A percentile compares a stretch with the other conserved stretches of the same genome.
Evolutionary conservation across 1,140 invertebrate species (phyloP).

Genomic region (Globodera rostochiensis): DNA sequence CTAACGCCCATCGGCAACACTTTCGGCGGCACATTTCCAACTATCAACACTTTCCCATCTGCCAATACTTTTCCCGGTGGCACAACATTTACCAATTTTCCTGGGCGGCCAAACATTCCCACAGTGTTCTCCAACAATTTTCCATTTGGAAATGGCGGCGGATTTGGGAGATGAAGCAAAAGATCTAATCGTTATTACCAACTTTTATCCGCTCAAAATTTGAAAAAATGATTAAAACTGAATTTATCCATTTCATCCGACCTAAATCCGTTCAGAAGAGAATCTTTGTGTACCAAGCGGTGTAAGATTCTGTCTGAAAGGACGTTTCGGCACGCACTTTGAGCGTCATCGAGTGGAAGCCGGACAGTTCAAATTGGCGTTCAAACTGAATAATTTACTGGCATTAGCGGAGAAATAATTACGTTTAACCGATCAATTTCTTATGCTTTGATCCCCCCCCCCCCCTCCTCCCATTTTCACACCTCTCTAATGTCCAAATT

Average conservation of each 20-base stretch:
- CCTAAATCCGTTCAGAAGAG: conserved; percentile 31
- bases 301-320: conserved; percentile 59
- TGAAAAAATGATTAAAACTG: no score
- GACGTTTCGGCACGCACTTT: conserved; percentile 60
- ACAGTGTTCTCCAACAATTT: neutral
- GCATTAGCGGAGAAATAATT: neutral
- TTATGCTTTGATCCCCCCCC: no score
- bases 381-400: conserved; percentile 52
- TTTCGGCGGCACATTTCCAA: neutral
- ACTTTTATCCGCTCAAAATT: no score
- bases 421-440: no score
- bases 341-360: conserved; percentile 59
- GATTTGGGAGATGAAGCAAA: neutral
- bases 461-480: no score
- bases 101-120: neutral
- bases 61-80: neutral
- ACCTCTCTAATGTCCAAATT: conserved; percentile 62
- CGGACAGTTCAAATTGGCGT: conserved; percentile 58
- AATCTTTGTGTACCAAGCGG: conserved; percentile 58
- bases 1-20: neutral
- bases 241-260: neutral
- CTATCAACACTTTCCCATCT: neutral
- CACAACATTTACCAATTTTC: neutral
- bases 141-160: neutral
- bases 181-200: no score